Base-by-base conservation (phyloP, 2,797 vertebrate species). In the Loris lydekkerianus region DNA sequence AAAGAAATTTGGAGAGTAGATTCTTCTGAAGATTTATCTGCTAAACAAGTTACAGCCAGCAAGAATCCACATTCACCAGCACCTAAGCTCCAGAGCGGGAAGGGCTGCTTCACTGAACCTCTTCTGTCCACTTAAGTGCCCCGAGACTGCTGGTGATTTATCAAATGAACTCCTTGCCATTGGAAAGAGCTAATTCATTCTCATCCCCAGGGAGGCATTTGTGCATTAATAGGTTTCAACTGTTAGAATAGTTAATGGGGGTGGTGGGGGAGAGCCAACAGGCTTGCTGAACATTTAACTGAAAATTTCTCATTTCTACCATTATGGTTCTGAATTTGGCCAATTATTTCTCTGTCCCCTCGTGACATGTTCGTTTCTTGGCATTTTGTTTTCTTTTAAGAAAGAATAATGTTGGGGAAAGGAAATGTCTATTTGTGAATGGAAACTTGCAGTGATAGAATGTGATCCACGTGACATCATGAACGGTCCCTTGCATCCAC, bases 151-250 rank as follows among this genome's bases (percentile, higher is more conserved):
- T 46, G 34, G 37, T 63, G 58, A 83, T 94, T 88, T 76, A 84
- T 90, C 67, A 91, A 7, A 73, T 86, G 81, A 93, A 93, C 83
- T 63, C 53, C 27, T 80, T 2, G 1, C 87, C 56, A 10, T 90
- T 37, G 80, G 37, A 69, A 88, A 58, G 84, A 94, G 53, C 65
- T 94, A 53, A 93, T 94, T 96, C 61, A 84, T 0, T 85, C 53
- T 83, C 53, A 49, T 94, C 34, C 73, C 77, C 63, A 72, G 76
- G 49, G 89, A 91, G 40, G 31, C 83, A 92, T 31, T 65, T 69
- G 72, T 83, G 65, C 80, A 40, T 75, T 86, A 49, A 75, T 53
- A 76, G 21, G n/a, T 40, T 76, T 67, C 14, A 14, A 17, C 83
- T 95, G 69, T 89, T 93, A 53, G 29, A 91, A 75, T n/a, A n/a